Base-by-base conservation (phyloP, 23 tunicate genomes). In the Oikopleura dioica region DNA sequence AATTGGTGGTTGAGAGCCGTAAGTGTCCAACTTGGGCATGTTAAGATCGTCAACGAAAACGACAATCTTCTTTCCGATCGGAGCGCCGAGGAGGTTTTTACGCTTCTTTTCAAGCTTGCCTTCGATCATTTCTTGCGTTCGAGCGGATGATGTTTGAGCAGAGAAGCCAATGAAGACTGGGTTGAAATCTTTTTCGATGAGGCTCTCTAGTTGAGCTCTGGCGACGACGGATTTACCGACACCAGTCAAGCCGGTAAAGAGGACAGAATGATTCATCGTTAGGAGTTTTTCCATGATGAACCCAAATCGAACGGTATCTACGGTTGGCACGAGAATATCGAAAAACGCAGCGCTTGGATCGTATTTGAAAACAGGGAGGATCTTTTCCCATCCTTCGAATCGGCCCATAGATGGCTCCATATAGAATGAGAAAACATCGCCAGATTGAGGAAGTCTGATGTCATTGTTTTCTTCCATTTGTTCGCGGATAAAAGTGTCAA, bases 201-300 rank as follows among this genome's bases (percentile, higher is more conserved):
- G 81, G 38, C 87, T 82, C n/a, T 94, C 99, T 31, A 94, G 82
- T 67, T 86, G 75, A n/a, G 95, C 99, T 38, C 99, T 79, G 33
- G 99, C 99, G 1, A 94, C 99, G 2, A 94, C 99, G 30, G 99
- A 94, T 77, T 94, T 94, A 38, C 99, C 99, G 36, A 94, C 99
- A 59, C 99, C 99, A 50, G 99, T 94, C 36, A 21, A 34, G 86
- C 99, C 99, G 36, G 99, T 94, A 76, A 76, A 94, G 29, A 94
- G 58, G 1, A 94, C 99, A 4, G 99, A 94, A 69, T 76, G 77
- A 5, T 83, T 77, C 12, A 94, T 87, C 9, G 81, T 84, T 38
- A 94, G 82, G n/a, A 94, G 69, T 69, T 94, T 94, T 68, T 86
- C 99, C 99, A 94, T 94, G 38, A 94, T 36, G 68, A 83, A 94